These are phyloP conservation scores for Coelopa frigida DNA, from an alignment of 1,140 invertebrate species.

Conservation along the genomic window DNA sequence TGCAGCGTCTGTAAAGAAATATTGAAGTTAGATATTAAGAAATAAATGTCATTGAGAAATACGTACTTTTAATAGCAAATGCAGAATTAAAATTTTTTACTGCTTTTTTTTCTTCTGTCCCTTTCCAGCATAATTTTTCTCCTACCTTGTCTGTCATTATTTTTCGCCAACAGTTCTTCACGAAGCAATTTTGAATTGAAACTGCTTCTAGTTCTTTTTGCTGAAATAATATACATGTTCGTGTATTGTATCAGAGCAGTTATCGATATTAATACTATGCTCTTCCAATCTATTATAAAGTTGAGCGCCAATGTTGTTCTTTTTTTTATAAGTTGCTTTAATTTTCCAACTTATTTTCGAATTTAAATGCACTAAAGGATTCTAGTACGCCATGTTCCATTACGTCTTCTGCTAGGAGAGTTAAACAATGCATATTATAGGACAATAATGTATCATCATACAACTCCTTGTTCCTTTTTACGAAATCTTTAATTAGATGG, in stretches of 20 bases:
- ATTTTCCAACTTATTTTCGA: constrained; percentile 7
- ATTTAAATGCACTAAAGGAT: constrained; percentile 8
- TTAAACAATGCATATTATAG: constrained; percentile 7
- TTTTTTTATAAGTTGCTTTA: constrained; percentile 6
- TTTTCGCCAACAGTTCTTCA: constrained; percentile 9
- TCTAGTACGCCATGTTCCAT: constrained; percentile 4
- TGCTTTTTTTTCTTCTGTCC: constrained; percentile 1
- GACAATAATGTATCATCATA: background rate
- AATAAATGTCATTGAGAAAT: no score
- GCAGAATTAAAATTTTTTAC: background rate
- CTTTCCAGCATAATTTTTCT: constrained; percentile 6
- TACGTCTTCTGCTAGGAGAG: constrained; percentile 1
- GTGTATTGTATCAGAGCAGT: background rate
- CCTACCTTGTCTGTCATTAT: constrained; percentile 1
- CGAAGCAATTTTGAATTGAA: no score
- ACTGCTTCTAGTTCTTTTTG: no score
- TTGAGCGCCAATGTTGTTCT: constrained; percentile 4
- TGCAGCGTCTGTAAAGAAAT: no score
- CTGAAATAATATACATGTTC: background rate
- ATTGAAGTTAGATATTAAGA: no score
- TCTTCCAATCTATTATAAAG: constrained; percentile 8
- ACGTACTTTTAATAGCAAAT: constrained; percentile 5
- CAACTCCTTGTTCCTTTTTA: background rate
- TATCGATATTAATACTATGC: no score
- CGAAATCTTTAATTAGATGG: constrained; percentile 7